Evolutionary conservation across 2,797 vertebrate species (phyloP).

Genomic region (Martes flavigula): DNA sequence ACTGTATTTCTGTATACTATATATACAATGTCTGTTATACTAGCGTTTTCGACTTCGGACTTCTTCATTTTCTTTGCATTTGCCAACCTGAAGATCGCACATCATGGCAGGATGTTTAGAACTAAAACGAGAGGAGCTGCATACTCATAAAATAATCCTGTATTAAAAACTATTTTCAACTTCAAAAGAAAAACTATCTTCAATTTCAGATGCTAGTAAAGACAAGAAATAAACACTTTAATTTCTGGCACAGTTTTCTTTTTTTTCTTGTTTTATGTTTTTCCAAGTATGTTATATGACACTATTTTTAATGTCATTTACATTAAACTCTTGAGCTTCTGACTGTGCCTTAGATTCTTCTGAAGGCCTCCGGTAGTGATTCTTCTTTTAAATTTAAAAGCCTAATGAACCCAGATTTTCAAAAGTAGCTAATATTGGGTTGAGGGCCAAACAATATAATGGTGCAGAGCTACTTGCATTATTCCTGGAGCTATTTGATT

Average conservation of each 20-base stretch:
- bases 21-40: background rate
- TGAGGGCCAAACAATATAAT: conserved; percentile 87
- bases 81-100: background rate
- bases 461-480: conserved; percentile 85
- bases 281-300: conserved; percentile 54
- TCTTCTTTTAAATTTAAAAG: conserved; percentile 80
- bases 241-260: conserved; percentile 63
- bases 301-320: conserved; percentile 70
- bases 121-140: conserved; percentile 27
- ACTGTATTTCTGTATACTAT: background rate
- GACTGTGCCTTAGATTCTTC: conserved; percentile 63
- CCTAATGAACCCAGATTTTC: conserved; percentile 78
- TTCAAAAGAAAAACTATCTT: background rate
- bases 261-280: conserved; percentile 48
- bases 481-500: conserved; percentile 89
- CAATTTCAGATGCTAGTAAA: conserved; percentile 24
- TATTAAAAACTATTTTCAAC: background rate
- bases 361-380: conserved; percentile 66
- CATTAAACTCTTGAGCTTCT: conserved; percentile 74
- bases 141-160: background rate
- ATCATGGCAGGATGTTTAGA: background rate
- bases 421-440: conserved; percentile 85
- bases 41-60: background rate
- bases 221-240: conserved; percentile 70
- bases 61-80: background rate